Evolutionary conservation across 2,888 invertebrate genomes (phyloP), one percentile per base, ranked within the genome.

Genomic region (Dorcus parallelipipedus): DNA sequence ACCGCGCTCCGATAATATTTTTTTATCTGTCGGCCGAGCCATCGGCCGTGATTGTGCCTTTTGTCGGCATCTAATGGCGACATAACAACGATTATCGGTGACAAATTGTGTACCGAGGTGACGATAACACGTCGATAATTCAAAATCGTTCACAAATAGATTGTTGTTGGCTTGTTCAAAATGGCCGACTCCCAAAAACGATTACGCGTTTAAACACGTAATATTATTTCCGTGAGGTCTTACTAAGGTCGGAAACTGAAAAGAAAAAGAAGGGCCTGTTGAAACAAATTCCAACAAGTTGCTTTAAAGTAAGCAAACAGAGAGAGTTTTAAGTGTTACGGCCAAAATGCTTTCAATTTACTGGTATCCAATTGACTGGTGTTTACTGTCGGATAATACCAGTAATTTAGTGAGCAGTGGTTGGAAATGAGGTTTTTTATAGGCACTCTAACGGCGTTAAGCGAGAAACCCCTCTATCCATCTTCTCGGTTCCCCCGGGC

Each of bases 41-140:
- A 73, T 73, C 74, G 67, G 63, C 67, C 59, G 71, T 71, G 75
- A 75, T 76, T 76, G 73, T 64, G 68, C 69, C 63, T 67, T 76
- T 76, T 76, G 76, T 76, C 76, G 76, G 76, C 70, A 65, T 67
- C 67, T 72, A 71, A 74, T 72, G 72, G 73, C 71, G 71, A 73
- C 72, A 69, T 65, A 67, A 71, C 68, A 68, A 49, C 63, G 68
- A 72, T 71, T 71, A 73, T 73, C 69, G 65, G 62, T 69, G 71
- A 73, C 72, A 70, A 73, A 73, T 71, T 73, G 70, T 73, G 70
- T 45, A 45, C 45, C 6, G 45, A 45, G 45, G 17, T 45, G 45
- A 45, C 7, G 45, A 45, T 45, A 45, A 45, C 45, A 23, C 45
- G 45, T 23, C 17, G 45, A 45, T 45, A 45, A 45, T 20, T 45